Conservation (phyloP, 1,140 invertebrate genomes). For the Formica exsecta region DNA sequence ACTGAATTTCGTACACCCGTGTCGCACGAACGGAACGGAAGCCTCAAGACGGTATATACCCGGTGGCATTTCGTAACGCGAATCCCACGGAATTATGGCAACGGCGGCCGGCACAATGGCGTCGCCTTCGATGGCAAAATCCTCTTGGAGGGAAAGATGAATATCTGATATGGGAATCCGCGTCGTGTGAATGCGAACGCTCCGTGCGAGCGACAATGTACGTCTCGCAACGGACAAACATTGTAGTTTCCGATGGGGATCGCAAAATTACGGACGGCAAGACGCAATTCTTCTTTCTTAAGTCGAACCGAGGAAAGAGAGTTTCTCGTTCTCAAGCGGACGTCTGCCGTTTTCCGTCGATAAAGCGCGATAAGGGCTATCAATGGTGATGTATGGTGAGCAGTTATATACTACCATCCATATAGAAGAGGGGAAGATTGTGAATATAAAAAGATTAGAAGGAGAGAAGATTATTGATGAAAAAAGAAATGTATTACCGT, state of each 20-base stretch:
- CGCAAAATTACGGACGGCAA: constrained; percentile 48
- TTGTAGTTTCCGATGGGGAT: constrained; percentile 66
- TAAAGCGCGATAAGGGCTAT: constrained; percentile 46
- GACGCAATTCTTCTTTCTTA: constrained; percentile 14
- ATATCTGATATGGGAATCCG: constrained; percentile 79
- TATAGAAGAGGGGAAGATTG: neutral
- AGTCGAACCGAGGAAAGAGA: constrained; percentile 60
- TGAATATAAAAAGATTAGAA: neutral
- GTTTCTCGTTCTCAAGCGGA: constrained; percentile 63
- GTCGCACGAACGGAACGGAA: constrained; percentile 46
- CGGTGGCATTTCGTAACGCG: constrained; percentile 70
- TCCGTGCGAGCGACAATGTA: constrained; percentile 58
- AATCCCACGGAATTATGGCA: constrained; percentile 75
- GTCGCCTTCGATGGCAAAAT: constrained; percentile 72
- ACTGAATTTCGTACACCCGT: constrained; percentile 48
- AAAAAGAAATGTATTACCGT: neutral
- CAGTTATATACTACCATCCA: too few species aligned
- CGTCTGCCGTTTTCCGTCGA: constrained; percentile 48
- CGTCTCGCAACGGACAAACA: constrained; percentile 51
- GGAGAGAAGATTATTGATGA: neutral
- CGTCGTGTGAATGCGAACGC: constrained; percentile 77
- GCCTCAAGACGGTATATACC: constrained; percentile 37
- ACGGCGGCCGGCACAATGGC: constrained; percentile 60
- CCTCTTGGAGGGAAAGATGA: constrained; percentile 72
- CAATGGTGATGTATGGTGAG: too few species aligned